A percentile compares a stretch with the other conserved stretches of the same genome.
Evolutionary conservation across 1,140 invertebrate species (phyloP).

Genomic region (Artemia franciscana): DNA sequence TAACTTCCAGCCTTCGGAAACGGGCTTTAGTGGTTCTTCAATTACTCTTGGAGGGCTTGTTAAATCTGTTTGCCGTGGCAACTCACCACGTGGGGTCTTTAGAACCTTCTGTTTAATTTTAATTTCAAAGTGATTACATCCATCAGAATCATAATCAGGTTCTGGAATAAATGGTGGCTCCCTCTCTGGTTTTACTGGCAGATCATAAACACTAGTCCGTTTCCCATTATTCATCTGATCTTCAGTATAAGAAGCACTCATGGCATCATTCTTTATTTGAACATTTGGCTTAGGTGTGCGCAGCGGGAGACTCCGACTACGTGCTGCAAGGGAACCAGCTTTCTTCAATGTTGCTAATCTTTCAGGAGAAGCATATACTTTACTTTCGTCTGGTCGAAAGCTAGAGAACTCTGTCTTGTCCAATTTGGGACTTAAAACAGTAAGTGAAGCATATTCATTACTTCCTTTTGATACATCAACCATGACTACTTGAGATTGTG

Average conservation of each 20-base stretch:
- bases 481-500: conserved; percentile 38
- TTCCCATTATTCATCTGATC: not conserved
- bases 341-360: conserved; percentile 23
- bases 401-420: conserved; percentile 37
- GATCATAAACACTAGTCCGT: not conserved
- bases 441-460: conserved; percentile 16
- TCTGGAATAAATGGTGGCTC: conserved; percentile 50
- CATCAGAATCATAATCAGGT: conserved; percentile 45
- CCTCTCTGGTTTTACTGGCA: conserved; percentile 3
- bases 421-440: conserved; percentile 9
- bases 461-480: conserved; percentile 31
- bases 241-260: not conserved
- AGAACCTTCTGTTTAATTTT: not conserved
- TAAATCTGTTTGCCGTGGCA: conserved; percentile 12
- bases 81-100: not conserved
- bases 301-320: conserved; percentile 22
- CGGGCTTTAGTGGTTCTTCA: conserved; percentile 11
- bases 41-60: conserved; percentile 12
- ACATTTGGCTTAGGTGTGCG: conserved; percentile 13
- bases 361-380: conserved; percentile 64
- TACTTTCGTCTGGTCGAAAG: conserved; percentile 55
- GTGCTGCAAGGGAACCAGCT: conserved; percentile 10
- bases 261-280: not conserved
- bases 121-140: conserved; percentile 14
- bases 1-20: conserved; percentile 10